Evolutionary conservation across 2,888 invertebrate species (phyloP).

Genomic region (Agrilus cyanescens): DNA sequence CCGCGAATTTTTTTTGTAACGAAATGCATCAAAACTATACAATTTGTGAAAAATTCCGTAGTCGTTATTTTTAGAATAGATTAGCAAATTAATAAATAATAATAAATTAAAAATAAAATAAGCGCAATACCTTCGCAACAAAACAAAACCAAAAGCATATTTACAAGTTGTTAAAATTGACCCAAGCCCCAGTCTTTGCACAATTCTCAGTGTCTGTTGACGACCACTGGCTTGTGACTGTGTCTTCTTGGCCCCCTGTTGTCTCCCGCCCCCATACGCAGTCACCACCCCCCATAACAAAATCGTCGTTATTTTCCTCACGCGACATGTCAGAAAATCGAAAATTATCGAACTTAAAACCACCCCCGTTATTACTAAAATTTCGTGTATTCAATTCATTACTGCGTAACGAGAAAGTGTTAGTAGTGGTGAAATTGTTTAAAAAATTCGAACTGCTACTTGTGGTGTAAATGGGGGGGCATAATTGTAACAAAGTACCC

Average conservation of each 20-base stretch:
- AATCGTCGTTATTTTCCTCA: neutral
- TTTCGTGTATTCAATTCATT: no score
- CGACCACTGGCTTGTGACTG: constrained; percentile 11
- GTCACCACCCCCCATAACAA: neutral
- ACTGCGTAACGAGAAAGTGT: no score
- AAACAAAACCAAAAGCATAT: constrained; percentile 31
- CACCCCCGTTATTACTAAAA: no score
- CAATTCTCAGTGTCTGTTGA: constrained; percentile 10
- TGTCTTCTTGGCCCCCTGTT: neutral
- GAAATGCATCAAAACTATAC: constrained; percentile 11
- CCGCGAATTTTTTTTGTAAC: no score
- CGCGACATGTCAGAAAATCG: no score
- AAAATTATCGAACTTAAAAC: no score
- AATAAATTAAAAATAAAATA: constrained; percentile 6
- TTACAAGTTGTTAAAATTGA: constrained; percentile 38
- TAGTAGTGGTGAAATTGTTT: no score
- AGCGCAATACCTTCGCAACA: constrained; percentile 22
- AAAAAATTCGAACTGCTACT: no score
- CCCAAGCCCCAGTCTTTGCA: constrained; percentile 31
- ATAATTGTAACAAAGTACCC: no score
- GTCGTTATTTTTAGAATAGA: constrained; percentile 4
- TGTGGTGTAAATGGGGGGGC: no score
- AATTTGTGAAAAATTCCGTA: neutral
- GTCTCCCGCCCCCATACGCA: neutral
- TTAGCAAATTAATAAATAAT: constrained; percentile 11